phyloP scores from a whole-genome alignment of 2,113 vertebrate genomes.

The Glaucidium brasilianum region DNA sequence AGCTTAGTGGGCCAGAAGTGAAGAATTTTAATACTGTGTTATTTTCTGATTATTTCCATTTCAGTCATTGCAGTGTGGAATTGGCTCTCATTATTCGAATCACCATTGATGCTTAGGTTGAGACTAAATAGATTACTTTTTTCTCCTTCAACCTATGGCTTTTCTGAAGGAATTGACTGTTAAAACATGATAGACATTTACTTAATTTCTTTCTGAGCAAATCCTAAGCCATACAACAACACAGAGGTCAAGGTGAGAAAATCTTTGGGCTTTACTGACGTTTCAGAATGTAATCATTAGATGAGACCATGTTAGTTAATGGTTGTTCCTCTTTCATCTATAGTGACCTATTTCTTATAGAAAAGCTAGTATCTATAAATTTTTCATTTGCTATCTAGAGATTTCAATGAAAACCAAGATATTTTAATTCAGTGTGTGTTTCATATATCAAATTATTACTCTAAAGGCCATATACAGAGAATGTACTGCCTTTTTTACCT shows the following conservation, averaged over 20 bases:
- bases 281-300: constrained; percentile 27
- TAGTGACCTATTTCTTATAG: constrained; percentile 38
- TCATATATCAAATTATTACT: not conserved
- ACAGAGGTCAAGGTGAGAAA: constrained; percentile 17
- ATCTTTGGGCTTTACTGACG: not conserved
- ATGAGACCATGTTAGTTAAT: not conserved
- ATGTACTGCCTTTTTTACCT: not conserved
- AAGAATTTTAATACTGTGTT: not conserved
- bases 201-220: constrained; percentile 40
- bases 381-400: constrained; percentile 43
- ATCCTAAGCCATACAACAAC: not conserved
- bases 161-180: not conserved
- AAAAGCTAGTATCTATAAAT: constrained; percentile 26
- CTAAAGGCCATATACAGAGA: not conserved
- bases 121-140: not conserved
- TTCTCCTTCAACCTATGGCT: not conserved
- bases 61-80: constrained; percentile 15
- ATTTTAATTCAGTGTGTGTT: not conserved
- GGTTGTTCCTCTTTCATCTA: constrained; percentile 13
- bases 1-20: not conserved
- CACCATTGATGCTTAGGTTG: not conserved
- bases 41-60: not conserved
- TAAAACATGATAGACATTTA: constrained; percentile 24
- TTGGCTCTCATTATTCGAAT: not conserved
- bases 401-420: constrained; percentile 10